These are phyloP conservation scores for Taenioides sp. DNA, from an alignment of 2,797 vertebrate species.

Conservation along the genomic window DNA sequence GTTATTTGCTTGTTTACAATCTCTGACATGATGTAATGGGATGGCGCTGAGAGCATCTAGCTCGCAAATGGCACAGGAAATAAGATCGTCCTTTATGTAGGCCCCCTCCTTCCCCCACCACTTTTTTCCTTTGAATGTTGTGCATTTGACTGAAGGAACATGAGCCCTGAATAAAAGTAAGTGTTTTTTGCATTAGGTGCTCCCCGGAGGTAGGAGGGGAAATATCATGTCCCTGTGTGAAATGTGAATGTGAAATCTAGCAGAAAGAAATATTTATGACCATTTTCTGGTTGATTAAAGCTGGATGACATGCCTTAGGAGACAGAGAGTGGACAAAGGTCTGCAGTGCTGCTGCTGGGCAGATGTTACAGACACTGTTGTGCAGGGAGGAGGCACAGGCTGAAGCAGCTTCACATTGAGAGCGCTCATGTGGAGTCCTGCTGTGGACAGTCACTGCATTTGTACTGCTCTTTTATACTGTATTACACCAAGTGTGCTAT, in stretches of 20 bases:
- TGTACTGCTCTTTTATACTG: neutral
- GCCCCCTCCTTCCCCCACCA: conserved; percentile 15
- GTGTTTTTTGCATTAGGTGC: conserved; percentile 95
- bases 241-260: conserved; percentile 98
- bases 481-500: neutral
- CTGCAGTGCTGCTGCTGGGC: conserved; percentile 71
- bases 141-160: conserved; percentile 87
- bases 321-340: conserved; percentile 90
- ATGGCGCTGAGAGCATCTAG: conserved; percentile 73
- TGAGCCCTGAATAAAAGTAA: conserved; percentile 92
- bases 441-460: neutral
- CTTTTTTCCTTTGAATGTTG: conserved; percentile 71
- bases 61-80: conserved; percentile 80
- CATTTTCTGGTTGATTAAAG: conserved; percentile 99
- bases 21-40: conserved; percentile 82
- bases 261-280: conserved; percentile 99
- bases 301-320: conserved; percentile 94
- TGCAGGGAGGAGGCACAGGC: conserved; percentile 66
- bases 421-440: neutral
- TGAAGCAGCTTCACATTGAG: conserved; percentile 13
- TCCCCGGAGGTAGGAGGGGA: conserved; percentile 88
- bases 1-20: conserved; percentile 85
- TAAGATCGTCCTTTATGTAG: conserved; percentile 78
- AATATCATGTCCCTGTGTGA: conserved; percentile 94
- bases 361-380: conserved; percentile 88